phyloP scores from a whole-genome alignment of 2,113 vertebrate species.

The Galemys pyrenaicus region DNA sequence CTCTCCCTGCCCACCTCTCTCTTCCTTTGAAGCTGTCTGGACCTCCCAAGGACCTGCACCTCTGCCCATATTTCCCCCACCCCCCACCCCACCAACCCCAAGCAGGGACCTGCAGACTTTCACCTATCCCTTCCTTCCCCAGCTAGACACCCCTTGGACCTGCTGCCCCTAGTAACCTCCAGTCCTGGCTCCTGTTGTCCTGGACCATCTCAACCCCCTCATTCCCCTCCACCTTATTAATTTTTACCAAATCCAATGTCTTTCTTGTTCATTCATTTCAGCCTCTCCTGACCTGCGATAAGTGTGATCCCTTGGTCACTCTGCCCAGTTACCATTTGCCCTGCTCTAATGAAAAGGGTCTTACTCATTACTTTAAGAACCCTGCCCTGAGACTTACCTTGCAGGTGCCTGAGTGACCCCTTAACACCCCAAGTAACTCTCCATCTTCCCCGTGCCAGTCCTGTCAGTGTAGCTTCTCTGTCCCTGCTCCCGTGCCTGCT shows the following conservation, averaged over 20 bases:
- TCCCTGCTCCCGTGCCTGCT: not conserved
- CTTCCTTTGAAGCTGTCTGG: slow-evolving; percentile 13
- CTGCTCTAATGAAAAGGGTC: not conserved
- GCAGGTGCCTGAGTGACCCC: not conserved
- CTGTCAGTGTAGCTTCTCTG: too few relatives aligned
- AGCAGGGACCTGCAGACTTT: not conserved
- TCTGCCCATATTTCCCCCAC: not conserved
- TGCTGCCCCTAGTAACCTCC: not conserved
- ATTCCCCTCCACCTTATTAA: too few relatives aligned
- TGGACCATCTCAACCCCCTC: not conserved
- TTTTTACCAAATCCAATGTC: not conserved
- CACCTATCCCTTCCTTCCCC: not conserved
- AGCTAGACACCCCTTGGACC: not conserved
- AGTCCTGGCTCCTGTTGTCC: not conserved
- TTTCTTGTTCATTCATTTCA: not conserved
- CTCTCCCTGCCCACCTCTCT: not conserved
- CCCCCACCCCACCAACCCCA: fast-evolving
- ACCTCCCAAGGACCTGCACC: slow-evolving; percentile 58
- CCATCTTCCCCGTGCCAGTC: not conserved
- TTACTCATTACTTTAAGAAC: not conserved
- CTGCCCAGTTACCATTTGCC: not conserved
- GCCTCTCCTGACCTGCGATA: not conserved
- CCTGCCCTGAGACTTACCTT: not conserved
- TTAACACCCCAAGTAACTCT: not conserved
- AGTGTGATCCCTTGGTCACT: not conserved